These are phyloP conservation scores for Agrotis clavis DNA, from an alignment of 2,888 invertebrate genomes.

Conservation along the genomic window DNA sequence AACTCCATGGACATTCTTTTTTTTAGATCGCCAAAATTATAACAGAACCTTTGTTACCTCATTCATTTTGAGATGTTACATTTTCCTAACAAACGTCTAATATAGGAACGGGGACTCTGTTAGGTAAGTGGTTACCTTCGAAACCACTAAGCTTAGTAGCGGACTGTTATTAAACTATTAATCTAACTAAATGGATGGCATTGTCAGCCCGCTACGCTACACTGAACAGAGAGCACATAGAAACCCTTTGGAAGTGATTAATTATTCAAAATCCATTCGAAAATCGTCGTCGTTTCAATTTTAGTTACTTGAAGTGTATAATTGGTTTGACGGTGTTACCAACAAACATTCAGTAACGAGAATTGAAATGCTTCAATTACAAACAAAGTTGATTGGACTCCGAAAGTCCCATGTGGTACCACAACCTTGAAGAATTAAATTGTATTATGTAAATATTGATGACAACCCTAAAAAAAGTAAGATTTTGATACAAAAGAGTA, in stretches of 20 bases:
- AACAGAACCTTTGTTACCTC: too few relatives aligned
- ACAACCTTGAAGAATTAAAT: constrained; percentile 1
- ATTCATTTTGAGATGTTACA: too few relatives aligned
- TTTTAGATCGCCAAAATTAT: too few relatives aligned
- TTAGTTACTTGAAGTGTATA: constrained; percentile 22
- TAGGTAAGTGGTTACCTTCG: constrained; percentile 12
- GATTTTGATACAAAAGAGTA: neutral
- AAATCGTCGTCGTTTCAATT: constrained; percentile 9
- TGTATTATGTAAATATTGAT: neutral
- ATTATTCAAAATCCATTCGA: constrained; percentile 41
- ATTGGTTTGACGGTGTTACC: constrained; percentile 33
- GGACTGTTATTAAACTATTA: constrained; percentile 55
- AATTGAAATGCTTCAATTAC: constrained; percentile 29
- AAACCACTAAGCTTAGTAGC: constrained; percentile 36
- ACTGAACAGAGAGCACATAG: constrained; percentile 31
- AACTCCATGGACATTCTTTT: too few relatives aligned
- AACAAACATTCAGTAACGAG: constrained; percentile 4
- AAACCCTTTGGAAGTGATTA: constrained; percentile 40
- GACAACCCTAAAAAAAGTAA: neutral
- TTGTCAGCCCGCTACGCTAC: constrained; percentile 29
- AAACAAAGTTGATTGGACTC: constrained; percentile 36
- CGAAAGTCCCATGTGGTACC: neutral
- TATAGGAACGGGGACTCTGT: neutral
- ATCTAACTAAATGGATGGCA: constrained; percentile 39
- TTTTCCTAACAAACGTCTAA: too few relatives aligned